These are phyloP conservation scores for Megathymus violae DNA, from an alignment of 1,140 invertebrate genomes.

Conservation along the genomic window DNA sequence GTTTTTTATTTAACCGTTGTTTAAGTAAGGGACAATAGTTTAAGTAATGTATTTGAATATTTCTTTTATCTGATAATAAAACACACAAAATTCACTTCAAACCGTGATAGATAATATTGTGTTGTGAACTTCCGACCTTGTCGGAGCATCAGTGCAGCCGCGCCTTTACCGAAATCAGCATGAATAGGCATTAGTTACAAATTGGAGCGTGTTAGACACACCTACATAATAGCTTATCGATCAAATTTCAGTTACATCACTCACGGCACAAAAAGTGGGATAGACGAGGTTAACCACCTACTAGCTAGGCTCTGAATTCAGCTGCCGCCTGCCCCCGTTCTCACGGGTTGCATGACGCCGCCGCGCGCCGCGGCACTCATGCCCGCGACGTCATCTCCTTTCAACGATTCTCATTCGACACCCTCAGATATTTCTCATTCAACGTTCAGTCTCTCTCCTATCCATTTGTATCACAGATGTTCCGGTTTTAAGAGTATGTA, in stretches of 20 bases:
- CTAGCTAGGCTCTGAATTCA: slow-evolving; percentile 14
- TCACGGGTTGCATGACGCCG: slow-evolving; percentile 21
- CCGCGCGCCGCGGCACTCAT: slow-evolving; percentile 10
- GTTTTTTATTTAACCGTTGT: too few species aligned
- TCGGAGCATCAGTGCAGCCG: slow-evolving; percentile 22
- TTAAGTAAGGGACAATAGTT: too few species aligned
- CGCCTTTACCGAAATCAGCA: slow-evolving; percentile 20
- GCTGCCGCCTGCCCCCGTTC: slow-evolving; percentile 22
- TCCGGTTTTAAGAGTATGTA: too few species aligned
- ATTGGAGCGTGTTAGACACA: slow-evolving; percentile 33
- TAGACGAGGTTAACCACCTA: slow-evolving; percentile 30
- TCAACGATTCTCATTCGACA: slow-evolving; percentile 1
- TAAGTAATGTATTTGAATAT: too few species aligned
- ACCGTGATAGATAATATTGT: neutral
- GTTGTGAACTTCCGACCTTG: slow-evolving; percentile 27
- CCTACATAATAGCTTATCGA: slow-evolving; percentile 25
- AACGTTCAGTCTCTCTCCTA: too few species aligned
- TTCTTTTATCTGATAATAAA: too few species aligned
- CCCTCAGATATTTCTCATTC: too few species aligned
- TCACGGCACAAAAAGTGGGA: slow-evolving; percentile 22
- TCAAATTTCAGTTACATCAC: slow-evolving; percentile 30
- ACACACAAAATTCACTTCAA: neutral
- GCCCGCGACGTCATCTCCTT: slow-evolving; percentile 8
- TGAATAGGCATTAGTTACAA: slow-evolving; percentile 31
- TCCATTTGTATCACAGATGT: too few species aligned